Base-by-base conservation (phyloP, 2,113 vertebrate species). In the Festucalex cinctus region DNA sequence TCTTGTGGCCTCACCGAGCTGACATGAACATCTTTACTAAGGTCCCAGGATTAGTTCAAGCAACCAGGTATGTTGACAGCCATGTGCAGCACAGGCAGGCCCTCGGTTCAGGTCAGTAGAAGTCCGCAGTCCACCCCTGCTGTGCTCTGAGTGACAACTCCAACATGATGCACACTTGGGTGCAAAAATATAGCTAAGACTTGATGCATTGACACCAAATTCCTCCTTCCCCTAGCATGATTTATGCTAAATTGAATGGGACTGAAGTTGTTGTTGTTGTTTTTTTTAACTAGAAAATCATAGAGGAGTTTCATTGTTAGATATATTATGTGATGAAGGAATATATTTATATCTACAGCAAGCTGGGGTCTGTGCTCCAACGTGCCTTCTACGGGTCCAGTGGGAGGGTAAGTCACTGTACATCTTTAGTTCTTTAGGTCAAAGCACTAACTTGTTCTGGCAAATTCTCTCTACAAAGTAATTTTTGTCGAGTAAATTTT, bases 281-380 rank as follows among this genome's bases (percentile, higher is more conserved):
- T n/a, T n/a, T 48, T 20, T 9, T 48, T 20, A 19, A 48, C 12
- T 26, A 26, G 51, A 26, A 3, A 26, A 26, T 54, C 4, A 22
- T 20, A 22, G n/a, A 22, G 9, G 8, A n/a, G n/a, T 51, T 10
- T 51, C 48, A 8, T 51, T n/a, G 9, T 9, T 51, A 20, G 48
- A 22, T 16, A 60, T 39, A 41, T 58, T 32, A 58, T 39, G 57
- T 61, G 36, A 37, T 61, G 35, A 49, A 63, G 49, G 35, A 75
- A 61, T 48, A 61, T 48, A 57, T 83, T 44, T 77, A 2, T 82
- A 13, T 83, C 66, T 60, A 9, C 88, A 92, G 92, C 91, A 92
- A 92, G 85, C 91, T 93, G 92, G 91, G 91, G 85, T 93, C 91
- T 85, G 91, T 92, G 85, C 91, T 93, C 91, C 91, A 93, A 92